Conservation (phyloP, 1,140 invertebrate species). For the Aphidius ervi region DNA sequence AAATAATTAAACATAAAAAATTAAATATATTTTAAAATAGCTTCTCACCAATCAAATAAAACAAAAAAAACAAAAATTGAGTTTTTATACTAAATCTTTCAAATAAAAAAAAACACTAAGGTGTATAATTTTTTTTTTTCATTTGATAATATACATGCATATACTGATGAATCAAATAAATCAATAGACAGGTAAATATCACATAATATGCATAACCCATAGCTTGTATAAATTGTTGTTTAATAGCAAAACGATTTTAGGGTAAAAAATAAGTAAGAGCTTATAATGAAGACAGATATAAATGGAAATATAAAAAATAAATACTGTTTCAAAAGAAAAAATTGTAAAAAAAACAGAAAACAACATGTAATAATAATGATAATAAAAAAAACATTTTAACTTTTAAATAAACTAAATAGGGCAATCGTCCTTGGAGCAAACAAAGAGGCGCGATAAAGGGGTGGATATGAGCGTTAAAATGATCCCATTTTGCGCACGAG, state of each 20-base stretch:
- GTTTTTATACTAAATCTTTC: too few relatives aligned
- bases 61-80: too few relatives aligned
- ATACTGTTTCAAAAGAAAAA: not conserved
- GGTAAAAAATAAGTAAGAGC: not conserved
- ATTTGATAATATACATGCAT: too few relatives aligned
- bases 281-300: not conserved
- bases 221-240: constrained; percentile 1
- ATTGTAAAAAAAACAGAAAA: not conserved
- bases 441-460: constrained; percentile 12
- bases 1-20: too few relatives aligned
- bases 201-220: not conserved
- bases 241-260: not conserved
- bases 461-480: not conserved
- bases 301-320: not conserved
- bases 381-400: not conserved
- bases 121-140: too few relatives aligned
- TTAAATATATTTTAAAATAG: too few relatives aligned
- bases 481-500: constrained; percentile 12
- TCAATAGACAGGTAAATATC: constrained; percentile 2
- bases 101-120: too few relatives aligned
- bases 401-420: constrained; percentile 8
- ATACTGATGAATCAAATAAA: not conserved
- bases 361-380: not conserved
- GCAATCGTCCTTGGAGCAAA: not conserved
- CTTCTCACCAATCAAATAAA: too few relatives aligned